Conservation (phyloP, 2,888 invertebrate species). For the Ochropleura leucogaster region DNA sequence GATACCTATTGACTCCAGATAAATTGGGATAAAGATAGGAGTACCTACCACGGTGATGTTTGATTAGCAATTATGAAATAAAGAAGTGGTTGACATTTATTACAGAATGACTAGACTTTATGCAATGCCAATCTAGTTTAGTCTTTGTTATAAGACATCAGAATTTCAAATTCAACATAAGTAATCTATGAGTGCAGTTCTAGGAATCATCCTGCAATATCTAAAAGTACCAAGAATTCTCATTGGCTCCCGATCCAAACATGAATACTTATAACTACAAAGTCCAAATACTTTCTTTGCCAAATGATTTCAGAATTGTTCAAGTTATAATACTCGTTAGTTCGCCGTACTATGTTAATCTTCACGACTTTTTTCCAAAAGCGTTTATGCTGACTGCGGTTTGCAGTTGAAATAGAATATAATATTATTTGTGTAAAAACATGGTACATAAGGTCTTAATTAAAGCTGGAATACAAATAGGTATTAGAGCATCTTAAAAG, state of each 20-base stretch:
- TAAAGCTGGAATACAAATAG: no score
- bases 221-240: constrained; percentile 12
- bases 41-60: background rate
- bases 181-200: constrained; percentile 4
- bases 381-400: constrained; percentile 11
- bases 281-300: constrained; percentile 5
- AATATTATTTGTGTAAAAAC: no score
- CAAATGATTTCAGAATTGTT: background rate
- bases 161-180: constrained; percentile 22
- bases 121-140: background rate
- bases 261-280: background rate
- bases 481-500: no score
- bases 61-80: constrained; percentile 4
- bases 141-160: background rate
- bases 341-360: no score
- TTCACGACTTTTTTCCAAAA: constrained; percentile 1
- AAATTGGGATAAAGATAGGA: background rate
- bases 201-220: constrained; percentile 1
- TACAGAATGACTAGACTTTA: background rate
- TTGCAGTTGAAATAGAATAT: constrained; percentile 12
- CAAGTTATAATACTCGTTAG: background rate
- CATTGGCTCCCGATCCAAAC: background rate
- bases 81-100: background rate
- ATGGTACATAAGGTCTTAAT: no score
- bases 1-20: background rate